These are phyloP conservation scores for Girardinichthys multiradiatus DNA, from an alignment of 2,113 vertebrate species.

Conservation along the genomic window DNA sequence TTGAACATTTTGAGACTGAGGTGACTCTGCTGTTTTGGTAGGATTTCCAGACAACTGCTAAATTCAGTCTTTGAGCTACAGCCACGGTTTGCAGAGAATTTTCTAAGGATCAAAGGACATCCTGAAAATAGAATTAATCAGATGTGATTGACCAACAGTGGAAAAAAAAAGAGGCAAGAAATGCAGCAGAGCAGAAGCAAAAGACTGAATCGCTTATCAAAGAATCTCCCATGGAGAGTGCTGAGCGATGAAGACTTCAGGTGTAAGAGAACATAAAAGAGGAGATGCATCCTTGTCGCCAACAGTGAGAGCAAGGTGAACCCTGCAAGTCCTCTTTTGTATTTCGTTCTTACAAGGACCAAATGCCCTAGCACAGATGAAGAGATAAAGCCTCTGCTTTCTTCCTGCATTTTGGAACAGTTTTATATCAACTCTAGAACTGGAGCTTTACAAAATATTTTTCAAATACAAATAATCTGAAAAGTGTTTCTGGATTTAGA, in stretches of 20 bases:
- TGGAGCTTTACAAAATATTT: neutral
- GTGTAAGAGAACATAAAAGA: slow-evolving; percentile 51
- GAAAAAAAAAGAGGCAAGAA: slow-evolving; percentile 13
- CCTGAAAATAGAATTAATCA: slow-evolving; percentile 13
- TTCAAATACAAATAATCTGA: neutral
- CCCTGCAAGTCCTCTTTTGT: slow-evolving; percentile 11
- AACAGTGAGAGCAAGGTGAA: slow-evolving; percentile 66
- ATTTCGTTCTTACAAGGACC: slow-evolving; percentile 35
- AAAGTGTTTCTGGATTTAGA: neutral
- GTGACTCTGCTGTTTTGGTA: too few species aligned
- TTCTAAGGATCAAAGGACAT: too few species aligned
- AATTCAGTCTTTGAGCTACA: too few species aligned
- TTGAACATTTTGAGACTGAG: too few species aligned
- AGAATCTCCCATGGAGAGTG: slow-evolving; percentile 57
- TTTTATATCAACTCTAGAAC: slow-evolving; percentile 1
- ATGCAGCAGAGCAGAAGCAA: slow-evolving; percentile 33
- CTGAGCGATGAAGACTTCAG: slow-evolving; percentile 59
- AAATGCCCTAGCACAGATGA: slow-evolving; percentile 30
- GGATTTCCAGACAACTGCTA: too few species aligned
- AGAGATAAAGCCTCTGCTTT: slow-evolving; percentile 7
- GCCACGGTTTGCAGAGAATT: too few species aligned
- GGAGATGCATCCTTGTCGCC: slow-evolving; percentile 36
- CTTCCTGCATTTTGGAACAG: slow-evolving; percentile 6
- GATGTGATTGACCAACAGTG: slow-evolving; percentile 15
- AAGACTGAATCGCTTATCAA: slow-evolving; percentile 59